Base-by-base conservation (phyloP, 1,140 invertebrate species). In the Ceratina australensis region DNA sequence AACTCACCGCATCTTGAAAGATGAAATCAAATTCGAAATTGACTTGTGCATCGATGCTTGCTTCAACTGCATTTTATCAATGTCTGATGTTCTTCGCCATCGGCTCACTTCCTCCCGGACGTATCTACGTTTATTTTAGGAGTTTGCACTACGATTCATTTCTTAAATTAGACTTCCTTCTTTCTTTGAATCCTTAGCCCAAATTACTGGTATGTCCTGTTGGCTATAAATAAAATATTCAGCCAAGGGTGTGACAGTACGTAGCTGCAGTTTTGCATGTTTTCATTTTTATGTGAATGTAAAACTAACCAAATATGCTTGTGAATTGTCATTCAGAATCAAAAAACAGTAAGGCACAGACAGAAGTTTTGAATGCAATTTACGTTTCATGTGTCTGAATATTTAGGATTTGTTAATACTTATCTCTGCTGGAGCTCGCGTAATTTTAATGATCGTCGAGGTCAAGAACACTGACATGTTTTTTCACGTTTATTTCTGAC, bases 51-150 rank as follows among this genome's bases (percentile, higher is more conserved):
- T 22, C 56, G 24, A 24, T 24, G 59, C 50, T 54, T 33, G 50
- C 79, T 73, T 78, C 78, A 80, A 81, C 56, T 83, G 76, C 20
- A 59, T n/a, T n/a, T n/a, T n/a, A n/a, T 68, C 57, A 42, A 59
- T 63, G 67, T 33, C 65, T 69, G 49, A 74, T 65, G 54, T 72
- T 26, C 24, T 63, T 73, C 28, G 64, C 10, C 64, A 33, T 81
- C 64, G 59, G 26, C 49, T 20, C 73, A 57, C 71, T 79, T 81
- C 81, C 81, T 66, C 61, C 74, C 66, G 71, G 16, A 73, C 26
- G n/a, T 18, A 54, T 26, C 59, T 22, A 33, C 18, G 24, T 69
- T 60, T 83, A 83, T 83, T 83, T 81, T 73, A 28, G 81, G 71
- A 59, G 7, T 47, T n/a, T 52, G 20, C 7, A 49, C 56, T 81